These are phyloP conservation scores for Aurelia aurita DNA, from an alignment of 30 jellyfish, hydroid and myxozoan genomes.

Conservation along the genomic window DNA sequence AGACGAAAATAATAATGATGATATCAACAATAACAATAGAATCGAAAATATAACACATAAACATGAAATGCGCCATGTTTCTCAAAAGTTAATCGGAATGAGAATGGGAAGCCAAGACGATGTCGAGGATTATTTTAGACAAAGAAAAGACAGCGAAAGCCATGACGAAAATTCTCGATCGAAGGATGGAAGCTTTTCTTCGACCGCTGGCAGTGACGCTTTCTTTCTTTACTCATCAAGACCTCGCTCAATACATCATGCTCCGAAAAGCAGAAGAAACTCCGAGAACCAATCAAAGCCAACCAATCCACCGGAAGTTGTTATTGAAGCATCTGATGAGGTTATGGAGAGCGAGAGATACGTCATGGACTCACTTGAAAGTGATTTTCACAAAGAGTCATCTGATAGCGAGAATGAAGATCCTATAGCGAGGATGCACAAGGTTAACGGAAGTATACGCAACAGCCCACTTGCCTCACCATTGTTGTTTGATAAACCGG, in stretches of 20 bases:
- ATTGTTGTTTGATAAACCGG: not conserved
- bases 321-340: not conserved
- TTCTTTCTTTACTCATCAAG: slow-evolving; percentile 81
- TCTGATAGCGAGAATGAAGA: slow-evolving; percentile 78
- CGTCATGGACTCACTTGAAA: slow-evolving; percentile 41
- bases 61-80: slow-evolving; percentile 5
- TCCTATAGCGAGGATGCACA: slow-evolving; percentile 27
- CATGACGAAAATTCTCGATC: slow-evolving; percentile 66
- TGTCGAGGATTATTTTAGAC: slow-evolving; percentile 74
- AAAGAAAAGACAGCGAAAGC: slow-evolving; percentile 63
- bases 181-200: slow-evolving; percentile 72
- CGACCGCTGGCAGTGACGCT: slow-evolving; percentile 81
- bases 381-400: slow-evolving; percentile 73
- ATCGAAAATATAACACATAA: not conserved
- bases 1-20: slow-evolving; percentile 34
- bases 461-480: slow-evolving; percentile 55
- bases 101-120: slow-evolving; percentile 77
- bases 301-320: slow-evolving; percentile 18
- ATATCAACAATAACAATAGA: not conserved
- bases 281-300: slow-evolving; percentile 28
- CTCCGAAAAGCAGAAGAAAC: slow-evolving; percentile 13
- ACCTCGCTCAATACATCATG: slow-evolving; percentile 67
- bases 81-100: slow-evolving; percentile 44
- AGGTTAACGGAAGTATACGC: slow-evolving; percentile 41
- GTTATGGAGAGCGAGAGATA: not conserved